Evolutionary conservation across 2,888 invertebrate species (phyloP), one percentile per base, ranked within the genome.

Genomic region (Parnassius mnemosyne): DNA sequence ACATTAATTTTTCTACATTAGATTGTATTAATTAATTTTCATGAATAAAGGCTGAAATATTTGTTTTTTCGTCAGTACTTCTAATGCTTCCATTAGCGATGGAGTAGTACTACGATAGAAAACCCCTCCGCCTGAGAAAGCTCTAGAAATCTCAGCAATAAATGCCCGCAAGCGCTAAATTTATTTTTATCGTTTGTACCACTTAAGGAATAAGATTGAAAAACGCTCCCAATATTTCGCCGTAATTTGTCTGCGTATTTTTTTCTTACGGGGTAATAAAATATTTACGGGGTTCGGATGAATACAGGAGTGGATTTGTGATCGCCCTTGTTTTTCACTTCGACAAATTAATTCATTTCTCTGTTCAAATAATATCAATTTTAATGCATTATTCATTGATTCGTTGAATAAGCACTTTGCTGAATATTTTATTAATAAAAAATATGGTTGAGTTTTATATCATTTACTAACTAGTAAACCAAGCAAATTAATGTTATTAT

Each of bases 151-250:
- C 89, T 88, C 85, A 78, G 87, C 81, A 80, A 87, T 89, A 90
- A 89, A 88, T 86, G 80, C 84, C 83, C 88, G 80, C 84, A 86
- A 86, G 82, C 78, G 84, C 84, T 82, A 82, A 87, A 89, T 89
- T 87, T 87, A 87, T 84, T 87, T 89, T 90, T 89, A 91, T 91
- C 81, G 89, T 84, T 83, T 81, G 81, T 83, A 84, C 85, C 89
- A 91, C 90, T 90, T 88, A 89, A 88, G 86, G 81, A 86, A 89
- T 87, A 84, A 84, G 88, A 89, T 87, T 89, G 89, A 86, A 88
- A 89, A 89, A 83, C 84, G 81, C 79, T 83, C 81, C 80, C 81
- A 80, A 88, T 87, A 85, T 87, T 86, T 84, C 76, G 80, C 80
- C 73, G 79, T 85, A 87, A 87, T 88, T 87, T 85, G 76, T 78